These are phyloP conservation scores for Ganaspis brasiliensis DNA, from an alignment of 2,888 invertebrate genomes.

Conservation along the genomic window DNA sequence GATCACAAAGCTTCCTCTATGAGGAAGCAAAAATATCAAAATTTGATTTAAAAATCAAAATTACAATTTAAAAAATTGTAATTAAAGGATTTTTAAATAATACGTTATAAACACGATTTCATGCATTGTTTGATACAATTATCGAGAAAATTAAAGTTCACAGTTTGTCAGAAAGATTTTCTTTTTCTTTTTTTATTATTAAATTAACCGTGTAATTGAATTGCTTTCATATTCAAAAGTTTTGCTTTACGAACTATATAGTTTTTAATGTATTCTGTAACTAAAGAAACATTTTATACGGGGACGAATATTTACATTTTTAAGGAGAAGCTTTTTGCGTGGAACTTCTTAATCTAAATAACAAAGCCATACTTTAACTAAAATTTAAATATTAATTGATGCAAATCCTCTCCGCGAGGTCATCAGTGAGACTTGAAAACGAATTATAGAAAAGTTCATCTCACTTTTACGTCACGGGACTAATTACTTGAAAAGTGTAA, in stretches of 20 bases:
- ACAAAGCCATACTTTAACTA: slow-evolving; percentile 24
- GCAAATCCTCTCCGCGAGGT: slow-evolving; percentile 26
- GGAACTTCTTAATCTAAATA: slow-evolving; percentile 32
- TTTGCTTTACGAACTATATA: too few species aligned
- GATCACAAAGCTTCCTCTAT: too few species aligned
- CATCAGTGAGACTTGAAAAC: slow-evolving; percentile 32
- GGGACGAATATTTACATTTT: slow-evolving; percentile 29
- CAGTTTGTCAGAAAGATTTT: neutral
- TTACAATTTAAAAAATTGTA: too few species aligned
- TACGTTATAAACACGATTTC: too few species aligned
- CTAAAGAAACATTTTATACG: neutral
- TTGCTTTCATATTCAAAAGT: neutral
- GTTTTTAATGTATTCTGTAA: slow-evolving; percentile 12
- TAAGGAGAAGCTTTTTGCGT: slow-evolving; percentile 16
- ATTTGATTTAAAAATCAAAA: too few species aligned
- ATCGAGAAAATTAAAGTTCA: too few species aligned
- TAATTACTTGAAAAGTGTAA: slow-evolving; percentile 29
- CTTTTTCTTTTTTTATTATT: too few species aligned
- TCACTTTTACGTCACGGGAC: slow-evolving; percentile 15
- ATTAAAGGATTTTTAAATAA: too few species aligned
- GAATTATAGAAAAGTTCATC: slow-evolving; percentile 31
- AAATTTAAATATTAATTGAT: slow-evolving; percentile 38
- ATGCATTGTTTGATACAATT: too few species aligned
- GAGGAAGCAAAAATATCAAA: too few species aligned
- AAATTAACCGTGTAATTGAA: too few species aligned